These are phyloP conservation scores for Dolichomitus sp. DNA, from an alignment of 2,888 invertebrate species.

Conservation along the genomic window DNA sequence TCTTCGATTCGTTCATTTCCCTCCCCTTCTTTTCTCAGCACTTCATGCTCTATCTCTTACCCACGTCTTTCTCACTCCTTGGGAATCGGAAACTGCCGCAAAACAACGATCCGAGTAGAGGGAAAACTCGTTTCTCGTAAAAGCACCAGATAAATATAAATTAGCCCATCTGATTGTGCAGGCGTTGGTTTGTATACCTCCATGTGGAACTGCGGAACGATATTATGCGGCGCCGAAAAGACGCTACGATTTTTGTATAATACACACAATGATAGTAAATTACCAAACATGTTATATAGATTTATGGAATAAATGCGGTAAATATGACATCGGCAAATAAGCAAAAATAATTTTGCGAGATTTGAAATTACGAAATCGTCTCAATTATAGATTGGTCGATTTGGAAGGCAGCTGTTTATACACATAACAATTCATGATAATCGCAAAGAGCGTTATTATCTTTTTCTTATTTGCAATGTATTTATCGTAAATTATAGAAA, in stretches of 20 bases:
- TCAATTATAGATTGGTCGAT: too few species aligned
- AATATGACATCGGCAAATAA: neutral
- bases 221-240: constrained; percentile 45
- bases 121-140: constrained; percentile 63
- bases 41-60: constrained; percentile 57
- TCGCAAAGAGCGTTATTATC: too few species aligned
- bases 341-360: neutral
- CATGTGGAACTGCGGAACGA: neutral
- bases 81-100: constrained; percentile 75
- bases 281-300: neutral
- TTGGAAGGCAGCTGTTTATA: too few species aligned
- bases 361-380: too few species aligned
- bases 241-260: constrained; percentile 9
- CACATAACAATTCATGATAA: neutral
- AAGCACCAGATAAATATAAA: constrained; percentile 77
- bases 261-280: neutral
- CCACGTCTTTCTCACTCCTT: constrained; percentile 66
- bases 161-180: constrained; percentile 68
- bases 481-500: too few species aligned
- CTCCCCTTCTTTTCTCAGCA: constrained; percentile 65
- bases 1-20: constrained; percentile 59
- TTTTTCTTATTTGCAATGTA: too few species aligned
- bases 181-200: constrained; percentile 24
- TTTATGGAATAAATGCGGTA: neutral
- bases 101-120: constrained; percentile 45